These are phyloP conservation scores for Crocuta crocuta DNA, from an alignment of 2,113 vertebrate genomes.

Conservation along the genomic window DNA sequence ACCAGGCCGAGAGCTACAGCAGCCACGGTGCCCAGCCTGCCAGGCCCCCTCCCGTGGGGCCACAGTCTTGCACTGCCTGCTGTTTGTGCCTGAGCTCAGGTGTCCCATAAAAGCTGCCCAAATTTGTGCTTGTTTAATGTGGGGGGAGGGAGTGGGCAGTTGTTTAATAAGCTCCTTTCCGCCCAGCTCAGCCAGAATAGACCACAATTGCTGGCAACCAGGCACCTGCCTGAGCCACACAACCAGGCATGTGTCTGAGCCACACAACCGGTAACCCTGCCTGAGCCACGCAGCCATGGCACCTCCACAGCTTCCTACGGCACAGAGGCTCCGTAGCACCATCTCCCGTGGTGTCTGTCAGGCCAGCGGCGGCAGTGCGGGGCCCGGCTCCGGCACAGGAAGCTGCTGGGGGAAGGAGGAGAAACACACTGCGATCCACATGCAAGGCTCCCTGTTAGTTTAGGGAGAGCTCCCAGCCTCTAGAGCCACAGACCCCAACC, in stretches of 20 bases:
- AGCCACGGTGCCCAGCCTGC: fast-evolving
- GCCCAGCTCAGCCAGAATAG: not conserved
- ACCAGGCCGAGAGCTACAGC: not conserved
- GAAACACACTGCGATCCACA: not conserved
- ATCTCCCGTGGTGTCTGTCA: fast-evolving
- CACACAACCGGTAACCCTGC: not conserved
- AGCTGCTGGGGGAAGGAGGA: not conserved
- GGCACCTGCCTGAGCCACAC: fast-evolving
- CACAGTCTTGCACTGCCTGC: no score
- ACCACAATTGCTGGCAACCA: fast-evolving
- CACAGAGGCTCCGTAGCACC: fast-evolving
- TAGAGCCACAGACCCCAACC: not conserved
- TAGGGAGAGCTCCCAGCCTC: not conserved
- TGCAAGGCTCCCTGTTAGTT: fast-evolving
- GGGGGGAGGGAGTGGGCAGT: not conserved
- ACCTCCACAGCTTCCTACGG: not conserved
- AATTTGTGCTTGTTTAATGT: not conserved
- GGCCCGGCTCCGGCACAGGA: no score
- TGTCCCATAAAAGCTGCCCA: no score
- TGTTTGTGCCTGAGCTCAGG: fast-evolving
- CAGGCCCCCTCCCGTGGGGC: not conserved
- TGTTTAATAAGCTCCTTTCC: not conserved
- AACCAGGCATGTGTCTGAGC: not conserved
- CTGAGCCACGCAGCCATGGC: not conserved
- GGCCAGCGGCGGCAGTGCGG: not conserved